Percentiles rank a stretch among this genome's conserved stretches.
Conservation (phyloP, 2,113 vertebrate genomes). For the Ailuropoda melanoleuca region DNA sequence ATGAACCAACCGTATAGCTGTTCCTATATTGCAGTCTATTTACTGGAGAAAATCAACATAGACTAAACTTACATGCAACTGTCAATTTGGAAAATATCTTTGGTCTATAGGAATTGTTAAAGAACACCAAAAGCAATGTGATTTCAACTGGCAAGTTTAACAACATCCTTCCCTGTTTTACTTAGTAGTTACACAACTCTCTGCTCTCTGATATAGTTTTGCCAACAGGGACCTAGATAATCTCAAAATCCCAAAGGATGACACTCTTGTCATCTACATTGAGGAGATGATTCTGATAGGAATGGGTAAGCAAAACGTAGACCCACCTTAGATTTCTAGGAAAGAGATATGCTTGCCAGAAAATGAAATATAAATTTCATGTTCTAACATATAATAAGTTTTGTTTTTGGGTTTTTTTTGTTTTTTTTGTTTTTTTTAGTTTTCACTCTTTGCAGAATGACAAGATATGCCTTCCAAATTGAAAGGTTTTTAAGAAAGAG, state of each 20-base stretch:
- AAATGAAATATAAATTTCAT: neutral
- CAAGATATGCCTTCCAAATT: neutral
- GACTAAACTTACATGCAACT: neutral
- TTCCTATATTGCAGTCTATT: neutral
- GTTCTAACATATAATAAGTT: neutral
- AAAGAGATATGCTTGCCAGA: neutral
- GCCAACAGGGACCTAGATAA: neutral
- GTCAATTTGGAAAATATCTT: neutral
- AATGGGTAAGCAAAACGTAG: neutral
- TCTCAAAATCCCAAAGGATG: neutral
- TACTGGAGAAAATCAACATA: neutral
- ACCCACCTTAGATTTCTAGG: neutral
- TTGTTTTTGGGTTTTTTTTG: neutral
- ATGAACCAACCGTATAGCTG: neutral
- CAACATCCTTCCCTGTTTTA: neutral
- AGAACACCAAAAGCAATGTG: neutral
- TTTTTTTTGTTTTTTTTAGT: neutral
- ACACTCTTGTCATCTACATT: accelerated
- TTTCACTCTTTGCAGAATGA: neutral
- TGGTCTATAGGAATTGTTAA: neutral
- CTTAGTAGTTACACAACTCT: neutral
- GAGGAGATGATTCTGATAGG: neutral
- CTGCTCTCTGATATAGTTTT: neutral
- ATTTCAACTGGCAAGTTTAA: neutral
- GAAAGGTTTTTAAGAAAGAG: neutral